Evolutionary conservation across 2,113 vertebrate genomes (phyloP).

Genomic region (Gopherus flavomarginatus): DNA sequence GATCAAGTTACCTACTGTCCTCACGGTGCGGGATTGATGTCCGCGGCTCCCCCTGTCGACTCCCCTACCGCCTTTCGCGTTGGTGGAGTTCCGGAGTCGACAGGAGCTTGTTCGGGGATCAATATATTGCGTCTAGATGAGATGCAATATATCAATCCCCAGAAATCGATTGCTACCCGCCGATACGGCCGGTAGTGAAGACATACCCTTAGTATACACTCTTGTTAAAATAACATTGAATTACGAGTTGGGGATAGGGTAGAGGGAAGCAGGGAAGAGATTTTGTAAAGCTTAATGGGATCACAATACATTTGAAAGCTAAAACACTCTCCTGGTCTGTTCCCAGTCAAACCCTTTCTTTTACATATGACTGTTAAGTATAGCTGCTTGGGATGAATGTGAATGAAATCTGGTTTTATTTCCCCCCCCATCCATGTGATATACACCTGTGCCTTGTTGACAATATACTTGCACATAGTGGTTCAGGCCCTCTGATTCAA

Average conservation of each 20-base stretch:
- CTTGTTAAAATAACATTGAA: not conserved
- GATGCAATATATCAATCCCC: too few species aligned
- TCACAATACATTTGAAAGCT: accelerated
- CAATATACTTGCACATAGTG: not conserved
- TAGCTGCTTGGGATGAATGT: not conserved
- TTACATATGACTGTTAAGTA: not conserved
- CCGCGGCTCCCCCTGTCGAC: too few species aligned
- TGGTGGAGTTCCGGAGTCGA: too few species aligned
- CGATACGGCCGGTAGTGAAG: too few species aligned
- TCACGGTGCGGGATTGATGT: too few species aligned
- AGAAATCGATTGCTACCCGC: too few species aligned
- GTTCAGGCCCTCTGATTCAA: not conserved
- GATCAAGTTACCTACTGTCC: too few species aligned
- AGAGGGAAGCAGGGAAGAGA: not conserved
- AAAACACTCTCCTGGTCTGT: not conserved
- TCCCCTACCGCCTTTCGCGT: too few species aligned
- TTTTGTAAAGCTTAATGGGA: not conserved
- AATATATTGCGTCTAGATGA: too few species aligned
- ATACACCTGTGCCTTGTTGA: not conserved
- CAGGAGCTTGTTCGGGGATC: too few species aligned
- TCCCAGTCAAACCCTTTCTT: not conserved
- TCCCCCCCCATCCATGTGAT: not conserved
- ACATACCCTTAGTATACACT: not conserved
- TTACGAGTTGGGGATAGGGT: not conserved
- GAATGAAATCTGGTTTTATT: not conserved